Percentiles rank a stretch among this genome's conserved stretches.
Evolutionary conservation across 2,113 vertebrate genomes (phyloP).

Genomic region (Damaliscus lunatus): DNA sequence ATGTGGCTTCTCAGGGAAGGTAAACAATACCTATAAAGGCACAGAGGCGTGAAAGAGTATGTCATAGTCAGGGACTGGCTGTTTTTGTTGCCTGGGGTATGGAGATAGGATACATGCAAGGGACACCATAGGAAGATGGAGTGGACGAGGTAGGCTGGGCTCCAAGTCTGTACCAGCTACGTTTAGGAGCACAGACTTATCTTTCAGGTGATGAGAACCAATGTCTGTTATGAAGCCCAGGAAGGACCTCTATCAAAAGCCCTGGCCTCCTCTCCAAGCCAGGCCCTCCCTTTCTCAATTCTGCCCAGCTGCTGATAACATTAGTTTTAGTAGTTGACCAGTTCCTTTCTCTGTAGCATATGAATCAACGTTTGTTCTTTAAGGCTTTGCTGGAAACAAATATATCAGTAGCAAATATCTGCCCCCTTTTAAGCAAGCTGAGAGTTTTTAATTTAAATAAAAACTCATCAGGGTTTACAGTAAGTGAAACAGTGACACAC

Average conservation of each 20-base stretch:
- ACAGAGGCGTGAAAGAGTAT: background rate
- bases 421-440: background rate
- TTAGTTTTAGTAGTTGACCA: background rate
- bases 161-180: background rate
- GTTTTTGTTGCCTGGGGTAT: background rate
- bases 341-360: background rate
- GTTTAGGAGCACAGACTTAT: background rate
- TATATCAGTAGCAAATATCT: background rate
- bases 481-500: background rate
- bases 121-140: background rate
- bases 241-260: background rate
- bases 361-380: background rate
- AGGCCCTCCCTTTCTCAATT: background rate
- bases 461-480: background rate
- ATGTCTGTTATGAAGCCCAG: rapidly evolving
- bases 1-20: background rate
- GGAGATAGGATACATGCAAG: background rate
- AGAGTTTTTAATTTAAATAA: background rate
- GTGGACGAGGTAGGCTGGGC: background rate
- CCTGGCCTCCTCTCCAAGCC: background rate
- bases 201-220: too few relatives aligned
- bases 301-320: background rate
- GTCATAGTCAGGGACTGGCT: background rate
- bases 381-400: background rate
- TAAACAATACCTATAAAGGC: background rate